Conservation (phyloP, 1,140 invertebrate genomes). For the Cydia amplana region DNA sequence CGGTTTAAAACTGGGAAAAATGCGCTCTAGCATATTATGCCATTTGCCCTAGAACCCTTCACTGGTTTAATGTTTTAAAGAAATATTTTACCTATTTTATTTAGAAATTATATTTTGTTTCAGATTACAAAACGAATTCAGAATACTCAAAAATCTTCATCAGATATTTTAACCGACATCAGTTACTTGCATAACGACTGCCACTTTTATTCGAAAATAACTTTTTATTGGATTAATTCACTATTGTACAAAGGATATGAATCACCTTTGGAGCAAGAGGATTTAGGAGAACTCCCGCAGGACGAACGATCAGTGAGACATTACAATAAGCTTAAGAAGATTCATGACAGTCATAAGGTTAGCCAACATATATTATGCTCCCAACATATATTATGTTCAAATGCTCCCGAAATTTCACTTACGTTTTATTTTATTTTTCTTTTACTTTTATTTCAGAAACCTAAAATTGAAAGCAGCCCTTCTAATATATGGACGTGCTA, state of each 20-base stretch:
- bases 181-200: constrained; percentile 81
- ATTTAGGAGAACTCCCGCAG: constrained; percentile 85
- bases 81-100: too few species aligned
- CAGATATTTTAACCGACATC: constrained; percentile 43
- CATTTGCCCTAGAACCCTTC: too few species aligned
- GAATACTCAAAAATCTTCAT: constrained; percentile 47
- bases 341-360: constrained; percentile 79
- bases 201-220: constrained; percentile 85
- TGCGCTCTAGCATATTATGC: too few species aligned
- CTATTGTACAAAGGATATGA: constrained; percentile 84
- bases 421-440: too few species aligned
- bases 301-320: constrained; percentile 80
- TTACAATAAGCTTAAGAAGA: constrained; percentile 78
- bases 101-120: constrained; percentile 35
- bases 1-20: too few species aligned
- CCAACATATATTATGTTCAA: not conserved
- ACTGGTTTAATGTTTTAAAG: too few species aligned
- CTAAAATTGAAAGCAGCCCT: constrained; percentile 40
- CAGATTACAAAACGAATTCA: constrained; percentile 61
- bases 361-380: constrained; percentile 9
- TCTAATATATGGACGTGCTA: constrained; percentile 83
- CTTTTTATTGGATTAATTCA: constrained; percentile 88
- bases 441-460: constrained; percentile 49
- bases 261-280: constrained; percentile 83
- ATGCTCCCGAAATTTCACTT: not conserved